A percentile compares a stretch with the other conserved stretches of the same genome.
phyloP scores from a whole-genome alignment of 2,113 vertebrate genomes.

The Sturnus vulgaris region DNA sequence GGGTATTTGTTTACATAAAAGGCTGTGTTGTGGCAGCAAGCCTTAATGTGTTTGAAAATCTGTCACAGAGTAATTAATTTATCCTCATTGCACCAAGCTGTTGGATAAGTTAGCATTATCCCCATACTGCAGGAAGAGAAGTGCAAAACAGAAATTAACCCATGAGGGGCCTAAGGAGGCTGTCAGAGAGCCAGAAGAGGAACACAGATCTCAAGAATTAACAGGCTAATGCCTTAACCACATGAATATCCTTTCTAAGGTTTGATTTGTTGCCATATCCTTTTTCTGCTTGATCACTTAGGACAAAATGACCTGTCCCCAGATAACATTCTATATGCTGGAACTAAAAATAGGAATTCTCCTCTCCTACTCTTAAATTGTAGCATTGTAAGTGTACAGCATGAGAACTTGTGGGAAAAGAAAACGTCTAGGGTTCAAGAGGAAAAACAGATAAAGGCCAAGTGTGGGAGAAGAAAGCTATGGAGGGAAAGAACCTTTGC shows the following conservation, averaged over 20 bases:
- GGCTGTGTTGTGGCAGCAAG: slow-evolving; percentile 2
- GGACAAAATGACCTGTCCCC: slow-evolving; percentile 34
- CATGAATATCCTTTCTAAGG: slow-evolving; percentile 45
- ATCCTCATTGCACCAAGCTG: not conserved
- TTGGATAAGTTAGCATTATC: not conserved
- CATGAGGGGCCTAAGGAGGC: not conserved
- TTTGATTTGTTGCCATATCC: slow-evolving; percentile 46
- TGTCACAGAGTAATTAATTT: slow-evolving; percentile 18
- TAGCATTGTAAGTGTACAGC: not conserved
- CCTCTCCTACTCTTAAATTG: slow-evolving; percentile 40
- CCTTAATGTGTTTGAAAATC: slow-evolving; percentile 12
- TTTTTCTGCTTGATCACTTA: slow-evolving; percentile 56
- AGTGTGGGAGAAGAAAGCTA: not conserved
- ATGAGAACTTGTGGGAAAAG: slow-evolving; percentile 4
- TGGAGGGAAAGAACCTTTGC: not conserved
- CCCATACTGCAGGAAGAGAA: not conserved
- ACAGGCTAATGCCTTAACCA: slow-evolving; percentile 36
- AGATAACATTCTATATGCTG: slow-evolving; percentile 44
- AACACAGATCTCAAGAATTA: not conserved
- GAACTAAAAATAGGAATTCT: slow-evolving; percentile 46
- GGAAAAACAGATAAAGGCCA: slow-evolving; percentile 32
- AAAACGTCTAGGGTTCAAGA: slow-evolving; percentile 25
- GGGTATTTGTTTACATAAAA: slow-evolving; percentile 27
- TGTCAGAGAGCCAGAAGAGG: not conserved
- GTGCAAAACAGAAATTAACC: slow-evolving; percentile 1